phyloP scores from a whole-genome alignment of 2,888 invertebrate species.

The Drosophila pseudotalamancana region DNA sequence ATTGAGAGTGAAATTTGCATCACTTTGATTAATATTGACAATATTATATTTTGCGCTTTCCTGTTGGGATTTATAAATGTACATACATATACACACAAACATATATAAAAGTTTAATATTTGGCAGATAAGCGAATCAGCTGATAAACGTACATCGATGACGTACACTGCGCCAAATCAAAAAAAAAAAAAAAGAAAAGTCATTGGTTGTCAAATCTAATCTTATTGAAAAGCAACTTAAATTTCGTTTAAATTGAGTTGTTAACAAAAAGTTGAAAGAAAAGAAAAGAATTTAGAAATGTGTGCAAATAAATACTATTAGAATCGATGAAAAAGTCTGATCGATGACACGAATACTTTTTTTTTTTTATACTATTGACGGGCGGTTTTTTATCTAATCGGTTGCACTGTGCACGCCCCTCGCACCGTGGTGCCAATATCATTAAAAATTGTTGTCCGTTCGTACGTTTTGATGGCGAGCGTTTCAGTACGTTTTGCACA shows the following conservation, averaged over 20 bases:
- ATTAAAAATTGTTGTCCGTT: constrained; percentile 40
- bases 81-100: neutral
- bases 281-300: constrained; percentile 1
- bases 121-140: constrained; percentile 1
- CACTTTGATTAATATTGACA: constrained; percentile 78
- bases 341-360: constrained; percentile 18
- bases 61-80: constrained; percentile 4
- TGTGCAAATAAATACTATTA: neutral
- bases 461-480: constrained; percentile 45
- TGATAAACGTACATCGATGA: constrained; percentile 12
- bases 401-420: constrained; percentile 16
- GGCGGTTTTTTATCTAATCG: constrained; percentile 48
- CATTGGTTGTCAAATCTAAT: constrained; percentile 23
- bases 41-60: constrained; percentile 62
- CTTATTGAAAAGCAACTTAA: constrained; percentile 32
- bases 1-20: constrained; percentile 72
- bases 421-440: constrained; percentile 37
- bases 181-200: neutral
- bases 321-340: constrained; percentile 25
- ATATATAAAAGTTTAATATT: constrained; percentile 5
- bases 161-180: constrained; percentile 7
- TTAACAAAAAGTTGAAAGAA: constrained; percentile 27
- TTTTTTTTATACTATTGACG: constrained; percentile 23
- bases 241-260: constrained; percentile 35
- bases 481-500: constrained; percentile 54